Evolutionary conservation across 2,797 vertebrate species (phyloP).

Genomic region (Phoebastria nigripes): DNA sequence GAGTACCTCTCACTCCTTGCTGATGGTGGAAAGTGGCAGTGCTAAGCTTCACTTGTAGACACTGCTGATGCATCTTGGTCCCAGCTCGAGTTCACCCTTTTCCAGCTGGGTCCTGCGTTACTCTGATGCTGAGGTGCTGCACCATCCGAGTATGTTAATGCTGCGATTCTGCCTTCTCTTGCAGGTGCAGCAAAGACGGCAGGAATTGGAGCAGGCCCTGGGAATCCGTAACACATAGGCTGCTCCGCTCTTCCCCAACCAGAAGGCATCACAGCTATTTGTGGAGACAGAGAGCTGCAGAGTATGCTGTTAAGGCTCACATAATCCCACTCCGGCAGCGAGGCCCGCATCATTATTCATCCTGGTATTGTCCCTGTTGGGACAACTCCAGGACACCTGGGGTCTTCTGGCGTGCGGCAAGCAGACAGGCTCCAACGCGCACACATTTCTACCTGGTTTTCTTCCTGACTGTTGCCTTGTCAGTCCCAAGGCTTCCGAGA

Average conservation of each 20-base stretch:
- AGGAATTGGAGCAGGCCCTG: conserved; percentile 96
- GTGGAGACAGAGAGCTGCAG: conserved; percentile 56
- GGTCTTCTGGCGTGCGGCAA: background rate
- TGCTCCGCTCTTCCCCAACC: conserved; percentile 12
- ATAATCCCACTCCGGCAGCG: conserved; percentile 40
- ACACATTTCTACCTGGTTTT: conserved; percentile 62
- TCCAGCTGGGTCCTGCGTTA: background rate
- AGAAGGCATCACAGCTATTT: conserved; percentile 12
- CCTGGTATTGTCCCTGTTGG: conserved; percentile 8
- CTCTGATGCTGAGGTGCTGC: background rate
- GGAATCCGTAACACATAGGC: conserved; percentile 97
- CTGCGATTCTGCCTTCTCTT: background rate
- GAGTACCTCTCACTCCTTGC: rapidly evolving
- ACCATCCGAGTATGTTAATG: background rate
- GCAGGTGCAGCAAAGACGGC: conserved; percentile 96
- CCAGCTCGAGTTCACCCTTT: background rate
- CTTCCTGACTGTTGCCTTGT: conserved; percentile 53
- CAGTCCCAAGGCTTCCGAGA: conserved; percentile 13
- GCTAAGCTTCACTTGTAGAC: background rate
- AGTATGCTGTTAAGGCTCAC: conserved; percentile 40
- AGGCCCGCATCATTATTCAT: background rate
- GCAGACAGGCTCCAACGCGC: conserved; percentile 10
- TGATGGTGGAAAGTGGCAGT: no score
- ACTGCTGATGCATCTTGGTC: background rate
- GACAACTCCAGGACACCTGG: background rate